Evolutionary conservation across 1,140 invertebrate species (phyloP).

Genomic region (Brachionus manjavacas): DNA sequence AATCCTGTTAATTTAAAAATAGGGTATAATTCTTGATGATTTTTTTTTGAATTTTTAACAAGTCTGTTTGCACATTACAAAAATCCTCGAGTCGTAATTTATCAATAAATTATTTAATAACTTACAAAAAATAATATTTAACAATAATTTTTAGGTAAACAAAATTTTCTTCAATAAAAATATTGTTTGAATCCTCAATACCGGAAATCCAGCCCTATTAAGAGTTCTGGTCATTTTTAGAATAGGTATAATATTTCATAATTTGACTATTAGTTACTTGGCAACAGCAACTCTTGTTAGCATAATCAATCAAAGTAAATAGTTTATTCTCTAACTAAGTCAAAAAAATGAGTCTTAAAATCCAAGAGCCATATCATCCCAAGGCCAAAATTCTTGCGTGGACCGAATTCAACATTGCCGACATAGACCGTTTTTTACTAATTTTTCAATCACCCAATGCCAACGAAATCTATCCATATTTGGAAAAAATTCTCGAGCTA

Average conservation of each 20-base stretch:
- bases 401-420: constrained; percentile 23
- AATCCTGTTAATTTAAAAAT: too few relatives aligned
- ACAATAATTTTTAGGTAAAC: too few relatives aligned
- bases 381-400: constrained; percentile 17
- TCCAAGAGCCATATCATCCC: background rate
- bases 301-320: background rate
- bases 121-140: too few relatives aligned
- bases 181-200: too few relatives aligned
- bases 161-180: too few relatives aligned
- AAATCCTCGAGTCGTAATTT: too few relatives aligned
- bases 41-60: too few relatives aligned
- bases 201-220: background rate
- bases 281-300: background rate
- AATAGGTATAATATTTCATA: background rate
- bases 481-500: constrained; percentile 12
- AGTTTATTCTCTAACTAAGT: background rate
- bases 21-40: too few relatives aligned
- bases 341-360: constrained; percentile 24
- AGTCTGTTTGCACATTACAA: too few relatives aligned
- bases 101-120: too few relatives aligned
- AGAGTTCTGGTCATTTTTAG: background rate
- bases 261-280: background rate
- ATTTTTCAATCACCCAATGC: background rate
- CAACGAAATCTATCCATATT: constrained; percentile 8
- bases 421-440: constrained; percentile 6